Conservation (phyloP, 2,113 vertebrate species). For the Delphinapterus leucas region DNA sequence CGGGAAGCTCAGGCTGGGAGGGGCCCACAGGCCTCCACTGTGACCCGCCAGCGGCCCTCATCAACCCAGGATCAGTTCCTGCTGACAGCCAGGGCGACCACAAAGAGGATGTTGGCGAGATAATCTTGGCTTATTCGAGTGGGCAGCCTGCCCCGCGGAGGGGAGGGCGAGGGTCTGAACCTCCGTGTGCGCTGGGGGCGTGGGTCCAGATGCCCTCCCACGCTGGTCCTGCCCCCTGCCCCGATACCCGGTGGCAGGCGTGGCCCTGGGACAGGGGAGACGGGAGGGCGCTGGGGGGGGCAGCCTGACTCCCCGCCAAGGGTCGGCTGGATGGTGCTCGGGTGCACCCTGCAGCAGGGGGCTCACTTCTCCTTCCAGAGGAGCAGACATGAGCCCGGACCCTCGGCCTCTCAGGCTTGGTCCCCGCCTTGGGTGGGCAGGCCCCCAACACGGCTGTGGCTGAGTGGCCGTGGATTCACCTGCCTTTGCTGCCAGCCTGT, state of each 20-base stretch:
- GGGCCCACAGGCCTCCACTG: too few species aligned
- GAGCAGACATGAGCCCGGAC: not conserved
- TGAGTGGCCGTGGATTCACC: accelerated
- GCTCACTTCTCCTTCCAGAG: not conserved
- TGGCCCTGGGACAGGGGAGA: not conserved
- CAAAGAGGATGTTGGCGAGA: not conserved
- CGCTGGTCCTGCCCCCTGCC: not conserved
- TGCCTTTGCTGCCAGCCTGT: not conserved
- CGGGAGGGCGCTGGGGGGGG: accelerated
- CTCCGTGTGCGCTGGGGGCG: not conserved
- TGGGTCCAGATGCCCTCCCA: accelerated
- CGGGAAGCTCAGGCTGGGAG: not conserved
- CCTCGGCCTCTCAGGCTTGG: too few species aligned
- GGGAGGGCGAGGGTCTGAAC: not conserved
- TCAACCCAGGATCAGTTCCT: not conserved
- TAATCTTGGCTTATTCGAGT: not conserved
- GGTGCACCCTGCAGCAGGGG: accelerated
- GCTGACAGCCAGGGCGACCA: not conserved
- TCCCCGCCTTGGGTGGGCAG: not conserved
- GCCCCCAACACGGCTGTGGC: too few species aligned
- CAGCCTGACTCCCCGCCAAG: not conserved
- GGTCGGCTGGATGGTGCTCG: not conserved
- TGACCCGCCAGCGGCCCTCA: not conserved
- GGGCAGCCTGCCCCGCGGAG: not conserved
- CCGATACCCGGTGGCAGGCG: accelerated